Base-by-base conservation (phyloP, 2,797 vertebrate genomes). In the Hoplostethus atlanticus region DNA sequence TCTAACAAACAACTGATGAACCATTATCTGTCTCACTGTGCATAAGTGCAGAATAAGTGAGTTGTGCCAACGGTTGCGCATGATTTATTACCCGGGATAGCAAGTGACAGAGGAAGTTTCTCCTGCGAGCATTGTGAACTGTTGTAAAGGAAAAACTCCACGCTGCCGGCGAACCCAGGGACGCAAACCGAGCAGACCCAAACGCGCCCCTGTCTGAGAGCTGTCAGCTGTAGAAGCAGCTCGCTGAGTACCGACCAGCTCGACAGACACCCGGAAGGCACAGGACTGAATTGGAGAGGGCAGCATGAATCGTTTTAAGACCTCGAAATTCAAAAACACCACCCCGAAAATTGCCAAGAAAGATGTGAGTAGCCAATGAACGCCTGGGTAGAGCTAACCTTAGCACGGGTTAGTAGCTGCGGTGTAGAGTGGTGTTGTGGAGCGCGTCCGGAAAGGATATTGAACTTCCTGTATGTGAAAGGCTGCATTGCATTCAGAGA, bases 251-350 rank as follows among this genome's bases (percentile, higher is more conserved):
- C 72, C 80, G 78, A 90, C 73, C 83, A 85, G 86, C 86, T 66
- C 80, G 69, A 91, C 87, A 60, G 52, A 90, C 90, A 94, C 93
- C 94, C 94, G 94, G 94, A 95, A 95, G 93, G 77, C 89, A 89
- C 84, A 48, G 83, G 87, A 91, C 86, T 87, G 76, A 86, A 79
- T 80, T 76, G 71, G 61, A 89, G 71, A 86, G 66, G 61, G 86
- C 81, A 94, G 57, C 68, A 99, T 99, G 97, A 97, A 96, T 84
- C 97, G 97, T 53, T 99, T 99, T 90, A 97, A 92, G 93, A 95
- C 93, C 52, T 98, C 97, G 68, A 98, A 97, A 90, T 98, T 94
- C 89, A 97, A 97, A 90, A 97, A 98, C 89, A 96, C 94, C 64
- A 96, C 96, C 76, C 95, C 96, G 67, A 95, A 95, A 89, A 92